Evolutionary conservation across 35 echinoderm and acorn worm genomes (phyloP), one percentile per base, ranked within the genome.

Genomic region (Apostichopus japonicus): DNA sequence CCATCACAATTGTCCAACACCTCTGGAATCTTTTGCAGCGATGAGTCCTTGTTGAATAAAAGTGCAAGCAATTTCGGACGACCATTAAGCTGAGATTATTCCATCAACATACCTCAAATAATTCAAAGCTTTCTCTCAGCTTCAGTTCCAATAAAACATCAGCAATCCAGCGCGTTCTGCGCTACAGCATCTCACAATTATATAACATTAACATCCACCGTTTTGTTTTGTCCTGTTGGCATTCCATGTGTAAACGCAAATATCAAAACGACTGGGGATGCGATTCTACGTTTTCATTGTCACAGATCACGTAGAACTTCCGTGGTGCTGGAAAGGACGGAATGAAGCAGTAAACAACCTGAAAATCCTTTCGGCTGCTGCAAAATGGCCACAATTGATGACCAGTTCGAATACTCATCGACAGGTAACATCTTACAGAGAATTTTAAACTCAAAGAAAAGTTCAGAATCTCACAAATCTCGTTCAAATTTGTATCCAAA

Each of bases 301-400:
- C 16, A 52, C 27, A 89, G 72, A 72, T 89, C 86, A 89, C 61
- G 59, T 89, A 72, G 61, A 89, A 91, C 90, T 91, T 91, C 90
- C 90, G 90, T 91, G 90, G 72, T 91, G 53, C 72, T 23, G 90
- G 72, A 58, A 91, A 91, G 72, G 55, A 53, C 58, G 86, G 56
- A 89, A 65, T 57, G 63, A 89, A 51, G 72, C 44, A 23, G 86
- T 89, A 89, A 89, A 89, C 86, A 89, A 63, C 86, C 86, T 72
- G 6, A 63, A 73, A 89, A 89, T 65, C 25, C 86, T 67, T 15
- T 89, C 62, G 86, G 67, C 58, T 91, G 54, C 72, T 23, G 61
- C 90, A 79, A 78, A 78, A 91, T 91, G 90, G 90, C 90, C 77
- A 91, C 77, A 59, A 58, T 91, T 78, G 90, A 79, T 79, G 90